Evolutionary conservation across 2,888 invertebrate genomes (phyloP), one percentile per base, ranked within the genome.

Genomic region (Endotricha flammealis): DNA sequence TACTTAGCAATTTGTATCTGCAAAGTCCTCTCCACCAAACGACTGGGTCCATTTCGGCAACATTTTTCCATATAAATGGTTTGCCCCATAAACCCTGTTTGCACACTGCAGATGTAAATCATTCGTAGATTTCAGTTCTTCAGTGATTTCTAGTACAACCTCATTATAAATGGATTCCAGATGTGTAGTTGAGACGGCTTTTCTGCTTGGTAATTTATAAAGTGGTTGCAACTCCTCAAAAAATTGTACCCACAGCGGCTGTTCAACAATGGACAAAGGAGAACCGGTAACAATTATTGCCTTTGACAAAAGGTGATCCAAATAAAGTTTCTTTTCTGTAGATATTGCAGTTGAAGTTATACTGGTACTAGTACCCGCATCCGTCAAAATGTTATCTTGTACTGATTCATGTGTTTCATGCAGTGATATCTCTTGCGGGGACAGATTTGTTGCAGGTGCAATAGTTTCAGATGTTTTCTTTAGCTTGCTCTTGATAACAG

Each of bases 261-360:
- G 44, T 32, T 41, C 44, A 29, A 41, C 39, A 11, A 44, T 41
- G 6, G 34, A 38, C 5, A 44, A 29, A 14, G 44, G 36, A 13
- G 39, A 10, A 20, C 40, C 43, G 9, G 33, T 32, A 23, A 37
- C 38, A 38, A 34, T 37, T 27, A 41, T 41, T 14, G 37, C 37
- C 23, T 41, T 37, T n/a, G 31, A 14, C 13, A 33, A 24, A 16
- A 29, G 11, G 12, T 28, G 22, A 22, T 34, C 12, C 4, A 12
- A 5, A 12, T 35, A 35, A 24, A 16, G 16, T 34, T 11, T 25
- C 16, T 17, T 24, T 36, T 36, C 23, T 29, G 29, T 13, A 13
- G 30, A 36, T 16, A 38, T 38, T 29, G 32, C 33, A 29, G 32
- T 29, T 38, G 33, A 29, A 29, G 23, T 33, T 14, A 24, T 16